Evolutionary conservation across 2,888 invertebrate genomes (phyloP), one percentile per base, ranked within the genome.

Genomic region (Tubiluchus corallicola): DNA sequence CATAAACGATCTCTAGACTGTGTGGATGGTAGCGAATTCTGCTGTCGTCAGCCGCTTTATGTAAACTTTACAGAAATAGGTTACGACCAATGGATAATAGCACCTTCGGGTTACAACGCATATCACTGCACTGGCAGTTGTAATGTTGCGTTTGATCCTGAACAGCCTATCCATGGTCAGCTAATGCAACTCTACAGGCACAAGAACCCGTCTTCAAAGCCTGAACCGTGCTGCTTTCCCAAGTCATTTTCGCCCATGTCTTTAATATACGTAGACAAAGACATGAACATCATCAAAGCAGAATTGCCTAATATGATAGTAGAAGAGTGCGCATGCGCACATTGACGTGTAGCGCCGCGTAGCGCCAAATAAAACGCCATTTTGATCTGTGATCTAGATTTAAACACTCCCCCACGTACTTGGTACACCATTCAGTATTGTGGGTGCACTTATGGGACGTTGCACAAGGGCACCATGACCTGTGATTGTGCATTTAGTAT

Each of bases 271-370:
- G 84, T 83, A 68, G 85, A 85, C 54, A 77, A 77, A 49, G 82
- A 84, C 68, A 76, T 78, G 53, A 82, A 79, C 69, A 84, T 88
- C 65, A 82, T 88, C 66, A 87, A 88, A 67, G 74, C 85, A 58
- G 85, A 87, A 70, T 71, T 88, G 63, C 87, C 87, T 53, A 85
- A 87, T 72, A 88, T 88, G 87, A 82, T 85, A 56, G 85, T 88
- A 51, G 85, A 88, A 67, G 87, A 87, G 71, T 88, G 88, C 69
- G 87, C 85, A 55, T 88, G 88, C 68, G 29, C 29, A n/a, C n/a
- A 29, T n/a, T n/a, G n/a, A n/a, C n/a, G n/a, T n/a, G n/a, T n/a
- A n/a, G n/a, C n/a, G n/a, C n/a, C n/a, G n/a, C n/a, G n/a, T n/a
- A n/a, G n/a, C n/a, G n/a, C n/a, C n/a, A n/a, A n/a, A n/a, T n/a